Conservation (phyloP, 2,797 vertebrate genomes). For the Scomberomorus guttatus region DNA sequence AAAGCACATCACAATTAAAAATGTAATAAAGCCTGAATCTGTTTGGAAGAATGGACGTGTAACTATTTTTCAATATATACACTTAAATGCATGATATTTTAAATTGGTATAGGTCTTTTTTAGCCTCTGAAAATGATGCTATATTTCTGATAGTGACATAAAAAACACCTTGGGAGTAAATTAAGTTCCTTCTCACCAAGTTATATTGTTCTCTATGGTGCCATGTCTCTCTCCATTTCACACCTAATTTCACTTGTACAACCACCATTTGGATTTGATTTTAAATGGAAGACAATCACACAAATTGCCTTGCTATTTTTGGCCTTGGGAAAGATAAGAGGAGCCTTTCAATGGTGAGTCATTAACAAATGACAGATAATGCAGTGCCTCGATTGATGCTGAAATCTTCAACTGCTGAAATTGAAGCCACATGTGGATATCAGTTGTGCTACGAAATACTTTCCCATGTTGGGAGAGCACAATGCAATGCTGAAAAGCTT, state of each 20-base stretch:
- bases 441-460: constrained; percentile 77
- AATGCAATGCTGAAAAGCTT: constrained; percentile 46
- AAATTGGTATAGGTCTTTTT: not conserved
- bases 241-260: constrained; percentile 66
- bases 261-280: constrained; percentile 75
- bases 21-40: not conserved
- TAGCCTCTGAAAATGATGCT: constrained; percentile 12
- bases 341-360: constrained; percentile 69
- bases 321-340: constrained; percentile 79
- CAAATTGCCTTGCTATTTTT: constrained; percentile 80
- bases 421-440: constrained; percentile 86
- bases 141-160: constrained; percentile 4
- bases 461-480: constrained; percentile 80
- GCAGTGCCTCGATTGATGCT: constrained; percentile 64
- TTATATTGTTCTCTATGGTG: constrained; percentile 21
- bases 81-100: not conserved
- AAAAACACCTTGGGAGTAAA: constrained; percentile 27
- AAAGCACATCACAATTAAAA: not conserved
- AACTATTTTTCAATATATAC: not conserved
- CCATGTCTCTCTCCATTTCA: constrained; percentile 50
- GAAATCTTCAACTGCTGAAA: constrained; percentile 79
- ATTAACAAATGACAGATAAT: constrained; percentile 85
- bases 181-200: not conserved
- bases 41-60: not conserved
- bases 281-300: constrained; percentile 76